Conservation (phyloP, 2,797 vertebrate genomes). For the Gephyroberyx darwinii region DNA sequence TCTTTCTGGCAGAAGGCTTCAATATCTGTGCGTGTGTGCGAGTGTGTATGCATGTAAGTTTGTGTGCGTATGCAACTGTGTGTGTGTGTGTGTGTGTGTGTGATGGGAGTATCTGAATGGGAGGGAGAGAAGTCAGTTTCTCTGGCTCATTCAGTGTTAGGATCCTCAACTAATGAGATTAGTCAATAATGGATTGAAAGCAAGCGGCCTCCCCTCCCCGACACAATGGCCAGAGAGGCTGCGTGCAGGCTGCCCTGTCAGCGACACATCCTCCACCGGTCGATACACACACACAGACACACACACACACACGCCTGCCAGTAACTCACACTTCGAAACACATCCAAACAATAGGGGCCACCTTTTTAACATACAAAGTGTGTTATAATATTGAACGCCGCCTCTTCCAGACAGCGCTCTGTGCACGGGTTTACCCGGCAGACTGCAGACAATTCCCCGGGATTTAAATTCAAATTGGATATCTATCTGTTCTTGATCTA, state of each 20-base stretch:
- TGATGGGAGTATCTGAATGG: constrained; percentile 51
- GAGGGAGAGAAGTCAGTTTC: constrained; percentile 62
- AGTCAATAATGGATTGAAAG: constrained; percentile 82
- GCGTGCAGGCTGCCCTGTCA: constrained; percentile 64
- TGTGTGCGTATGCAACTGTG: constrained; percentile 6
- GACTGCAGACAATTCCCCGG: constrained; percentile 51
- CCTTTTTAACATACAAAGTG: constrained; percentile 78
- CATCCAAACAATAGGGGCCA: constrained; percentile 63
- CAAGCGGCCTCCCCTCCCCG: constrained; percentile 62
- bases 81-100: constrained; percentile 50
- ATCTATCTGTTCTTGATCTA: constrained; percentile 57
- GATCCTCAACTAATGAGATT: constrained; percentile 79
- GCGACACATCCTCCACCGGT: constrained; percentile 70
- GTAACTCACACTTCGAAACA: constrained; percentile 48
- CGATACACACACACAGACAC: constrained; percentile 45
- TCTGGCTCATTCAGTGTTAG: constrained; percentile 72
- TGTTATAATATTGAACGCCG: constrained; percentile 68
- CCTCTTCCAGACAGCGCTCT: constrained; percentile 41
- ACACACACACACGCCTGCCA: constrained; percentile 22
- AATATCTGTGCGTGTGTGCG: constrained; percentile 23
- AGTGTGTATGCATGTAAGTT: constrained; percentile 45
- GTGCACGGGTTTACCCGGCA: constrained; percentile 32
- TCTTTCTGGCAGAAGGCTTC: constrained; percentile 47
- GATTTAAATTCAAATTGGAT: constrained; percentile 70
- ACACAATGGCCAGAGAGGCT: constrained; percentile 70